phyloP scores from a whole-genome alignment of 2,797 vertebrate species.

The Rhinoraja longicauda region DNA sequence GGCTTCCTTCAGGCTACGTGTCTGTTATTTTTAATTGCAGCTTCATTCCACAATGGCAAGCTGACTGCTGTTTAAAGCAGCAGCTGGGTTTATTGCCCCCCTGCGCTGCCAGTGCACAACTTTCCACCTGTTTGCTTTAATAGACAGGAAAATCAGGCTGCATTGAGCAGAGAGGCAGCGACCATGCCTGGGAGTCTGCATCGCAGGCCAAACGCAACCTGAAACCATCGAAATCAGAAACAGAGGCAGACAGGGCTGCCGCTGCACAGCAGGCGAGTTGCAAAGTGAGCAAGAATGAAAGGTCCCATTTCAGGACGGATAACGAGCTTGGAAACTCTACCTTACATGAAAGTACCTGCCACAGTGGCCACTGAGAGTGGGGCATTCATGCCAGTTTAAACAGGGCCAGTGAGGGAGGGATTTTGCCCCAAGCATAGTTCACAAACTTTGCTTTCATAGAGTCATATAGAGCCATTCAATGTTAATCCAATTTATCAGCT shows the following conservation, averaged over 20 bases:
- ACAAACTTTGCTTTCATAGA: no score
- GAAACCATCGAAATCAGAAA: background rate
- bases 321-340: no score
- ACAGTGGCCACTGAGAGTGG: no score
- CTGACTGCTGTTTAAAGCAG: background rate
- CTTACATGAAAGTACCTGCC: no score
- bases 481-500: no score
- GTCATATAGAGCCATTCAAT: no score
- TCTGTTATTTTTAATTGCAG: constrained; percentile 18
- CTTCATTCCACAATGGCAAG: background rate
- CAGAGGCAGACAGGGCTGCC: no score
- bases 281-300: background rate
- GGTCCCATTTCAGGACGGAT: background rate
- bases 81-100: background rate
- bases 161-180: background rate
- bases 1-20: background rate
- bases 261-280: background rate
- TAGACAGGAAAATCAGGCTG: background rate
- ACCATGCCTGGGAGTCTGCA: background rate
- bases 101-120: background rate
- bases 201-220: background rate
- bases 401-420: no score
- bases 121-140: constrained; percentile 10
- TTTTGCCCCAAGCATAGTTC: no score
- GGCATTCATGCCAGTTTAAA: no score